These are phyloP conservation scores for Drosophila virilis DNA, from an alignment of 1,140 invertebrate species.

Conservation along the genomic window DNA sequence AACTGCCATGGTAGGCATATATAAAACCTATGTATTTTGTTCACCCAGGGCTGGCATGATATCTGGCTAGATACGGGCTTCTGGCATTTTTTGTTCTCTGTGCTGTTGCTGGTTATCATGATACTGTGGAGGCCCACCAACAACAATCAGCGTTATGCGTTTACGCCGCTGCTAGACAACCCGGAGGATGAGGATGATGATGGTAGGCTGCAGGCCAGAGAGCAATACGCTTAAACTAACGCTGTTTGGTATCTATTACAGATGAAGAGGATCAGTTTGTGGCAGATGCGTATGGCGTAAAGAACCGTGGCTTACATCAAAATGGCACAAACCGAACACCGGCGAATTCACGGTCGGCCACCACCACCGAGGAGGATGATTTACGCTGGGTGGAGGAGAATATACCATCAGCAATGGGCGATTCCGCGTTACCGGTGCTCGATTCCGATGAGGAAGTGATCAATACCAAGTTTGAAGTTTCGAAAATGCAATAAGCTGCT, in stretches of 20 bases:
- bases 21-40: background rate
- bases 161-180: conserved; percentile 95
- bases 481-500: conserved; percentile 91
- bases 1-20: background rate
- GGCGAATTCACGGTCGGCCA: conserved; percentile 73
- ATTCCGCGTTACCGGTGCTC: conserved; percentile 91
- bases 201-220: conserved; percentile 39
- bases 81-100: conserved; percentile 96
- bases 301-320: conserved; percentile 87
- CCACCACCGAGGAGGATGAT: conserved; percentile 90
- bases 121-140: conserved; percentile 96
- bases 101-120: conserved; percentile 95
- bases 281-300: conserved; percentile 93
- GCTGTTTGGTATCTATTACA: background rate
- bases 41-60: conserved; percentile 93
- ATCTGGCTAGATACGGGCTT: conserved; percentile 97
- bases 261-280: conserved; percentile 92
- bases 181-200: conserved; percentile 92
- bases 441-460: conserved; percentile 96
- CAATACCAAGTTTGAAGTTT: conserved; percentile 95
- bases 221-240: background rate
- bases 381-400: conserved; percentile 97
- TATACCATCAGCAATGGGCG: conserved; percentile 90
- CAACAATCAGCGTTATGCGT: conserved; percentile 97
- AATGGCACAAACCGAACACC: conserved; percentile 55